A percentile compares a stretch with the other conserved stretches of the same genome.
Evolutionary conservation across 1,140 invertebrate species (phyloP).

Genomic region (Drosophila pachea): DNA sequence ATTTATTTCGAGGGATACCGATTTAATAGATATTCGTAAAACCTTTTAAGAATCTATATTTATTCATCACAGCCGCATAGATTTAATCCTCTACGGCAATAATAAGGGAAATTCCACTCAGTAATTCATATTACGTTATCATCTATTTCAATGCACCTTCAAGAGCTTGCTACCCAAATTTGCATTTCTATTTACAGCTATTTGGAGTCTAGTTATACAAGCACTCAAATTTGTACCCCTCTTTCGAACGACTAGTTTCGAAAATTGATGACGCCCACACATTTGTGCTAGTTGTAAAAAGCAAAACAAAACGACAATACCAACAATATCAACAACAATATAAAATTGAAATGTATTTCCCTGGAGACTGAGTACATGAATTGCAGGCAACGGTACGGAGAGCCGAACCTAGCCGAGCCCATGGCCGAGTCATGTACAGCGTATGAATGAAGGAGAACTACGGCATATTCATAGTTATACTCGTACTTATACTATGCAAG

Average conservation of each 20-base stretch:
- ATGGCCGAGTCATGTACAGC: conserved; percentile 12
- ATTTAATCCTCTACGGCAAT: no score
- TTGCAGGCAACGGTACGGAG: conserved; percentile 46
- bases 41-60: no score
- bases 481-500: conserved; percentile 52
- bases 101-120: no score
- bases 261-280: conserved; percentile 67
- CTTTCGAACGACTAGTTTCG: conserved; percentile 44
- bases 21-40: no score
- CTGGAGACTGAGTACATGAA: conserved; percentile 40
- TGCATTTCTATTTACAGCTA: neutral
- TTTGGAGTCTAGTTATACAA: conserved; percentile 23
- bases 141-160: no score
- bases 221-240: conserved; percentile 17
- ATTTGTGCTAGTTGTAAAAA: conserved; percentile 41
- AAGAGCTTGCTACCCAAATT: neutral
- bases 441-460: conserved; percentile 73
- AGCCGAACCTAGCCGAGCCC: conserved; percentile 23
- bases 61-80: no score
- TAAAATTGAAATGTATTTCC: conserved; percentile 1
- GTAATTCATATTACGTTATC: no score
- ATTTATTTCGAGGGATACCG: neutral
- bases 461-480: conserved; percentile 27
- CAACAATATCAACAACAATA: conserved; percentile 25
- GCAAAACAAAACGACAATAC: conserved; percentile 28